A percentile compares a stretch with the other conserved stretches of the same genome.
Conservation (phyloP, 2,888 invertebrate genomes). For the Drosophila pullipes region DNA sequence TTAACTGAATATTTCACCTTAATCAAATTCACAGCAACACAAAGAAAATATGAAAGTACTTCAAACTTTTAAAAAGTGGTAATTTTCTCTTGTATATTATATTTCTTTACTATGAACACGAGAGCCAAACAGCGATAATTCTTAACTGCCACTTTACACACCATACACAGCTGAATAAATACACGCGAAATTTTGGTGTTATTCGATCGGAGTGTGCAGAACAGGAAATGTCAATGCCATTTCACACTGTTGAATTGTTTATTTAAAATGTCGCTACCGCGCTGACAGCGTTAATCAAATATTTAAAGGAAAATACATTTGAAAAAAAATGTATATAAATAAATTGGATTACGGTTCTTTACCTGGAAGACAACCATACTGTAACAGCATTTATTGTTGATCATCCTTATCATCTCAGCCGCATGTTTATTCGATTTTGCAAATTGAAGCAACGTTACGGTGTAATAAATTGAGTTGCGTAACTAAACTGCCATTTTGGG, state of each 20-base stretch:
- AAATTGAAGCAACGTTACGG: slow-evolving; percentile 34
- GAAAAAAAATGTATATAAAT: background rate
- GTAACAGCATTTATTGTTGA: background rate
- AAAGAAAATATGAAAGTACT: background rate
- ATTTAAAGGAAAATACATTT: background rate
- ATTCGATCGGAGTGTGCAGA: background rate
- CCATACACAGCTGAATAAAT: slow-evolving; percentile 2
- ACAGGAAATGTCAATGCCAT: slow-evolving; percentile 8
- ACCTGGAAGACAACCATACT: too few species aligned
- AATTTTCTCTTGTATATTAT: background rate
- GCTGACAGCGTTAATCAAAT: background rate
- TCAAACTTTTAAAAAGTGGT: background rate
- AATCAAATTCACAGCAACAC: background rate
- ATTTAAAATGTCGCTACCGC: background rate
- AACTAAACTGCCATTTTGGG: slow-evolving; percentile 26
- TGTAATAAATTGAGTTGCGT: slow-evolving; percentile 54
- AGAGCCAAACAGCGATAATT: background rate
- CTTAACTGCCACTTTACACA: background rate
- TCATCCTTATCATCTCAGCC: background rate
- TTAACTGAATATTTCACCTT: background rate
- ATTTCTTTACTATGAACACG: background rate
- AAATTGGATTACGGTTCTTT: background rate
- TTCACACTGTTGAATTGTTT: background rate
- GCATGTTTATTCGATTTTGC: slow-evolving; percentile 34
- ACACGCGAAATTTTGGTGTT: background rate